Evolutionary conservation across 2,113 vertebrate species (phyloP), one percentile per base, ranked within the genome.

Genomic region (Beaufortia kweichowensis): DNA sequence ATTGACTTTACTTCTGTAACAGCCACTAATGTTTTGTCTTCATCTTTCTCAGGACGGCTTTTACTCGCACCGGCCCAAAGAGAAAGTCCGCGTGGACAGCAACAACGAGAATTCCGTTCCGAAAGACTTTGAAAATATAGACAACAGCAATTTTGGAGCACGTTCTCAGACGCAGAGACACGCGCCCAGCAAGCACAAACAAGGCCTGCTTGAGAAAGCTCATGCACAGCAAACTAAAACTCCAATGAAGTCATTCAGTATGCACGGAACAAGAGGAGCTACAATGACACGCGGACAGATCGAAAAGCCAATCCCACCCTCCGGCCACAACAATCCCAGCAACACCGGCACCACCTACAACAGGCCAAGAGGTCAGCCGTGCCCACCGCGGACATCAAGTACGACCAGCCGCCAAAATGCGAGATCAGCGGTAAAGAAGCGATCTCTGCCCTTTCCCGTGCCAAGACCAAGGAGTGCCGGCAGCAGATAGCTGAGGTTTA

Each of bases 41-140:
- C 81, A 43, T 63, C 56, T 76, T 86, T 0, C n/a, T n/a, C 88
- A 98, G 96, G 96, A 95, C 5, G 95, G 94, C 77, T 96, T 95
- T 88, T 93, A 96, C 88, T 98, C 95, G 75, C 97, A 98, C 83
- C 94, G 94, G 9, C 96, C 96, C 0, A 98, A 98, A 79, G 97
- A 98, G 91, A 93, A 93, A 91, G 93, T 81, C 8, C 88, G 93
- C 17, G 96, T 96, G 0, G 97, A 99, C 91, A 98, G 96, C 92
- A 99, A 99, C 91, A 99, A 98, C 0, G 97, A 99, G 85, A 99
- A 99, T 83, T 99, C 97, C 0, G 97, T 99, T 24, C 97, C 97
- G 76, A 99, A 97, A 89, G 97, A 98, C 86, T 99, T 99, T 83
- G 97, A 99, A 88, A 98, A 94, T 28, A 92, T 98, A 70, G 97